phyloP scores from a whole-genome alignment of 2,888 invertebrate species.

The Drosophila colorata region DNA sequence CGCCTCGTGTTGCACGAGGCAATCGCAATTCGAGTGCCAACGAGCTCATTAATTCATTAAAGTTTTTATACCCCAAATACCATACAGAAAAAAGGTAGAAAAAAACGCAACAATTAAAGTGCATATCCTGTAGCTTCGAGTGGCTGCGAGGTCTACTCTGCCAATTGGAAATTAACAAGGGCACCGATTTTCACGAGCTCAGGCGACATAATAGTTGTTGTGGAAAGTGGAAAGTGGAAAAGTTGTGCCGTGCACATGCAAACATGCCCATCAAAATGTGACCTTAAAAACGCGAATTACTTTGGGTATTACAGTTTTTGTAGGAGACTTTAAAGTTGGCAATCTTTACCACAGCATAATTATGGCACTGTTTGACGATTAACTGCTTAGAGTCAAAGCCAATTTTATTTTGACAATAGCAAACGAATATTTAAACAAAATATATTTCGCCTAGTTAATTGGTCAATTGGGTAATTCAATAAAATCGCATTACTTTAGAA shows the following conservation, averaged over 20 bases:
- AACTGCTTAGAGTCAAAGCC: too few relatives aligned
- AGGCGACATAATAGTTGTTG: slow-evolving; percentile 4
- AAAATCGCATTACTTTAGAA: too few relatives aligned
- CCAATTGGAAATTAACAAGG: slow-evolving; percentile 11
- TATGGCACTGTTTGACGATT: too few relatives aligned
- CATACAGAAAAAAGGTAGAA: slow-evolving; percentile 5
- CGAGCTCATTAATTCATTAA: slow-evolving; percentile 68
- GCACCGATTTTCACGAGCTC: slow-evolving; percentile 1
- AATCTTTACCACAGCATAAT: too few relatives aligned
- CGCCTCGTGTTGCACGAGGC: slow-evolving; percentile 21
- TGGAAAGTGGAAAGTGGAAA: slow-evolving; percentile 13
- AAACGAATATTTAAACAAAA: too few relatives aligned
- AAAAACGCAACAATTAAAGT: slow-evolving; percentile 30
- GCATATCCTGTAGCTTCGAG: slow-evolving; percentile 22
- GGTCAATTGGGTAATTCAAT: too few relatives aligned
- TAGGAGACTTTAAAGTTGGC: background rate
- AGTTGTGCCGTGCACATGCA: slow-evolving; percentile 1
- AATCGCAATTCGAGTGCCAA: slow-evolving; percentile 48
- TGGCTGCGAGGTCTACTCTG: background rate
- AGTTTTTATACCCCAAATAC: slow-evolving; percentile 51
- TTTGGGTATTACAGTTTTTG: background rate
- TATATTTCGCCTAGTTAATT: too few relatives aligned
- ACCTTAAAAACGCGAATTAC: background rate
- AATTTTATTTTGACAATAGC: too few relatives aligned
- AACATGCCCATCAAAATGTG: background rate